Conservation (phyloP, 2,888 invertebrate genomes). For the Calliopum simillimum region DNA sequence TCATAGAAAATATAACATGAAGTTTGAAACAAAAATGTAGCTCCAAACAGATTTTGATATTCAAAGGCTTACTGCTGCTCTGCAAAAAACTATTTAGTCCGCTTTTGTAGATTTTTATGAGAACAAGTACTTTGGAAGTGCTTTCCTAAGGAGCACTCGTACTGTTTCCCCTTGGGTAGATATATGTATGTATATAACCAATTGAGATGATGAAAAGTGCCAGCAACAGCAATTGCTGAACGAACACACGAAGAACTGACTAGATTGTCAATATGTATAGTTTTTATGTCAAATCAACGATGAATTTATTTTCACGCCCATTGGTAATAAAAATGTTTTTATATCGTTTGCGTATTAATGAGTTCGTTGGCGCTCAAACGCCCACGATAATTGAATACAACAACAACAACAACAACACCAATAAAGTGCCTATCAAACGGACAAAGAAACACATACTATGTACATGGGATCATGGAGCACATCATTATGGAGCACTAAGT, state of each 20-base stretch:
- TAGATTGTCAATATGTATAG: slow-evolving; percentile 37
- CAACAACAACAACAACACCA: slow-evolving; percentile 13
- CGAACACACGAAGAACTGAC: too few species aligned
- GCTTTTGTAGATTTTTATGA: too few species aligned
- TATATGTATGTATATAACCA: too few species aligned
- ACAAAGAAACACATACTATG: not conserved
- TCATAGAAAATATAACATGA: too few species aligned
- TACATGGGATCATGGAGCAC: not conserved
- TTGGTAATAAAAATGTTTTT: slow-evolving; percentile 41
- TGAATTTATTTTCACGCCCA: slow-evolving; percentile 43
- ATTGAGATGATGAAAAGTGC: too few species aligned
- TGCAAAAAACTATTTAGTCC: too few species aligned
- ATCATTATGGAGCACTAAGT: slow-evolving; percentile 4
- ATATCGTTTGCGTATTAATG: slow-evolving; percentile 43
- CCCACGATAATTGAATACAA: slow-evolving; percentile 45
- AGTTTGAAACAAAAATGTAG: too few species aligned
- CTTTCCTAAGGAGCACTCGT: too few species aligned
- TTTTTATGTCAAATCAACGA: slow-evolving; percentile 31
- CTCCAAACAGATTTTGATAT: too few species aligned
- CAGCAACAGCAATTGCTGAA: not conserved
- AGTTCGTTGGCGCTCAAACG: slow-evolving; percentile 39
- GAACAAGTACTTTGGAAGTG: too few species aligned
- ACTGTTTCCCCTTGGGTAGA: too few species aligned
- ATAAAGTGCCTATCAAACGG: not conserved
- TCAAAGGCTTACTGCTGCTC: too few species aligned